Evolutionary conservation across 2,888 invertebrate species (phyloP).

Genomic region (Drosophila limbata): DNA sequence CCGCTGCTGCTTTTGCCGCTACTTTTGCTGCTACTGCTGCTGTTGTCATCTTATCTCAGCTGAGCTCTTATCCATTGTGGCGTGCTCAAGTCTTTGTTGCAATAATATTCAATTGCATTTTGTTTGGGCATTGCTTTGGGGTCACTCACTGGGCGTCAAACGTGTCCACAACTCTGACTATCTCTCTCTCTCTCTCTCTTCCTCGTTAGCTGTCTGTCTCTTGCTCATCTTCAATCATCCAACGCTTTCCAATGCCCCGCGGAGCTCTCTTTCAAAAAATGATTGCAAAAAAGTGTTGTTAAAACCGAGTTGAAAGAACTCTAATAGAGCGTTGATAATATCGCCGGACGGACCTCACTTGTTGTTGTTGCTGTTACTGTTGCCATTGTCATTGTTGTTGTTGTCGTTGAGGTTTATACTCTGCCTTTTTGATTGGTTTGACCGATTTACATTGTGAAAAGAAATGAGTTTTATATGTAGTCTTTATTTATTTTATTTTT

Average conservation of each 20-base stretch:
- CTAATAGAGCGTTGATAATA: conserved; percentile 63
- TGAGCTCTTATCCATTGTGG: conserved; percentile 43
- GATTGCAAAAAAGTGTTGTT: conserved; percentile 37
- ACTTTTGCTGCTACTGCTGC: conserved; percentile 10
- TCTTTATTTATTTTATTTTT: conserved; percentile 10
- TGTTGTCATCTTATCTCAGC: conserved; percentile 25
- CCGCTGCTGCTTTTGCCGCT: conserved; percentile 17
- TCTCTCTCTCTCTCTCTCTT: not conserved
- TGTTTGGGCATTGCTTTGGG: conserved; percentile 37
- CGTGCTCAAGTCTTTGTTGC: conserved; percentile 70
- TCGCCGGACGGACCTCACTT: conserved; percentile 32
- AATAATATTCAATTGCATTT: conserved; percentile 66
- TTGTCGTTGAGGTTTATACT: conserved; percentile 38
- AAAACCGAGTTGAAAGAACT: conserved; percentile 72
- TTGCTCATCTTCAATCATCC: conserved; percentile 18
- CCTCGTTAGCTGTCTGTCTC: not conserved
- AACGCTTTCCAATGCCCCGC: conserved; percentile 45
- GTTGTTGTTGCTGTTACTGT: conserved; percentile 19
- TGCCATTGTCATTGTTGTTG: conserved; percentile 19
- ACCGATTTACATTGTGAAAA: conserved; percentile 78
- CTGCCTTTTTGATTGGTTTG: conserved; percentile 72
- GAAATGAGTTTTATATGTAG: conserved; percentile 61
- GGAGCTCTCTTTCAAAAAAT: conserved; percentile 28
- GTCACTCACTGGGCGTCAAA: conserved; percentile 40
- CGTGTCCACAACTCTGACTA: conserved; percentile 26